phyloP scores from a whole-genome alignment of 2,888 invertebrate genomes.

The Tetragnatha montana region DNA sequence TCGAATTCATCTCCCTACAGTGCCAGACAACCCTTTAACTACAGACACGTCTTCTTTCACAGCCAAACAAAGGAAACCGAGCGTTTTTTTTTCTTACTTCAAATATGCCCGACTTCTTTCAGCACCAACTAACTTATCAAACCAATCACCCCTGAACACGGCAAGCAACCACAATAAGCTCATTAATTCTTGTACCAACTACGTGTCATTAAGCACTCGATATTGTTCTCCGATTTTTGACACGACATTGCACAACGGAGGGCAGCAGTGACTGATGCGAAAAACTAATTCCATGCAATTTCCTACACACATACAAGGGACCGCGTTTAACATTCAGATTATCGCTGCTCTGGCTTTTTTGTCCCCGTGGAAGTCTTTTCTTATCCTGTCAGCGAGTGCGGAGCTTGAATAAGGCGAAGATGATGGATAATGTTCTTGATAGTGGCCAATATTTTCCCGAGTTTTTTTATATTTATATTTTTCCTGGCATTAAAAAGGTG shows the following conservation, averaged over 20 bases:
- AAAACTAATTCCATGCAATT: conserved; percentile 19
- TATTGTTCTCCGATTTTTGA: neutral
- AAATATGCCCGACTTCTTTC: too few species aligned
- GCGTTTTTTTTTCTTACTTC: too few species aligned
- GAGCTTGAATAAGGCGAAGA: conserved; percentile 21
- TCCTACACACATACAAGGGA: neutral
- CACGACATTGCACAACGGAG: neutral
- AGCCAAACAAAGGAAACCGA: too few species aligned
- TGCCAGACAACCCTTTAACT: too few species aligned
- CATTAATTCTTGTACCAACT: neutral
- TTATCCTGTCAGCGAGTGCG: conserved; percentile 32
- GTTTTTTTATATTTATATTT: neutral
- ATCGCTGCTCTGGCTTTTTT: neutral
- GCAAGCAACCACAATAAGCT: neutral
- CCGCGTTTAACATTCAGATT: neutral
- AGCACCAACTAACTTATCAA: too few species aligned
- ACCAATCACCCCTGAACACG: too few species aligned
- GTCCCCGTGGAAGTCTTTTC: conserved; percentile 2
- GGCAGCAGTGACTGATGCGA: neutral
- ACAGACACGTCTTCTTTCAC: too few species aligned
- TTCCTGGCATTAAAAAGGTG: conserved; percentile 27
- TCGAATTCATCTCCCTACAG: too few species aligned
- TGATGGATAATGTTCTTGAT: conserved; percentile 56
- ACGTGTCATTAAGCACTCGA: neutral
- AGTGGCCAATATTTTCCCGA: conserved; percentile 43